These are phyloP conservation scores for Phania funesta DNA, from an alignment of 2,888 invertebrate species.

Conservation along the genomic window DNA sequence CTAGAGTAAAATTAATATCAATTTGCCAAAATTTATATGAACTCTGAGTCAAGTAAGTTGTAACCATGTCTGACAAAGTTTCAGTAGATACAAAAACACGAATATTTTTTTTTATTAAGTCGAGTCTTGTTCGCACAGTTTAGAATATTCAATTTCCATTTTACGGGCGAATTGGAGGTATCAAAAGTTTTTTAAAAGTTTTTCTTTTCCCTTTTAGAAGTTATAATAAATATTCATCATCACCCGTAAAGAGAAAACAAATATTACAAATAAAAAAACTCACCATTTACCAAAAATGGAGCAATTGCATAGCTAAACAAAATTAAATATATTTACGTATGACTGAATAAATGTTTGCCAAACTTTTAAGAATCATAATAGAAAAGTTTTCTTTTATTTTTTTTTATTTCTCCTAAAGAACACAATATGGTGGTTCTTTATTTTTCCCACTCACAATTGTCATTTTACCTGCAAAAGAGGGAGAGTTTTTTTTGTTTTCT, in stretches of 20 bases:
- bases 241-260: conserved; percentile 63
- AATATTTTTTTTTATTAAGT: conserved; percentile 59
- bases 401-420: not conserved
- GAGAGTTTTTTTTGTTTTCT: conserved; percentile 54
- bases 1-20: conserved; percentile 78
- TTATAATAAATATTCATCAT: conserved; percentile 80
- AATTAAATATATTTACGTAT: not conserved
- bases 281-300: conserved; percentile 39
- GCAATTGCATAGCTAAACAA: not conserved
- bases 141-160: conserved; percentile 75
- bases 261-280: conserved; percentile 20
- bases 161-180: not conserved
- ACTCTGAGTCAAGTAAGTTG: conserved; percentile 33
- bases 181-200: conserved; percentile 42
- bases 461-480: conserved; percentile 31
- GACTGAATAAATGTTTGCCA: conserved; percentile 41
- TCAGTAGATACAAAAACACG: conserved; percentile 32
- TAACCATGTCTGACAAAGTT: conserved; percentile 35
- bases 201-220: conserved; percentile 70
- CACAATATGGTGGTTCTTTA: not conserved
- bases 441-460: conserved; percentile 25
- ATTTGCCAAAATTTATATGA: conserved; percentile 74
- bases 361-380: conserved; percentile 57
- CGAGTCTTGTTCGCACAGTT: conserved; percentile 18
- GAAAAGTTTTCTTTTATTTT: conserved; percentile 46